phyloP scores from a whole-genome alignment of 1,140 invertebrate genomes.

The Hesperophylax magnus region DNA sequence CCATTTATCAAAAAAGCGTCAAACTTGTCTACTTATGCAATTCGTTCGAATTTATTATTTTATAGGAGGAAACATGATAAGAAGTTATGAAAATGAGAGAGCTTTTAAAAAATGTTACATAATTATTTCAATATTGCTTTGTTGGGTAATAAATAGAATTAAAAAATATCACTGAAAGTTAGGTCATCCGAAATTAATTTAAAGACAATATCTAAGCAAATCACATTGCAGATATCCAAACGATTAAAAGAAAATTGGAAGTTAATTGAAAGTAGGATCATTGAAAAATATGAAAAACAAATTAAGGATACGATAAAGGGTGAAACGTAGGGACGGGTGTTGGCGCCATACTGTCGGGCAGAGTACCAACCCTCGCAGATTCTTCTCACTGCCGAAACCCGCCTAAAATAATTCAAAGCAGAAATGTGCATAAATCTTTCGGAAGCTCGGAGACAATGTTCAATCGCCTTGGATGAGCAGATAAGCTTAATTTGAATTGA shows the following conservation, averaged over 20 bases:
- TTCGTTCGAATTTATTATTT: background rate
- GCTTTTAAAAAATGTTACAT: too few relatives aligned
- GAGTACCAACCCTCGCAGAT: background rate
- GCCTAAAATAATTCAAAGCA: conserved; percentile 9
- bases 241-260: background rate
- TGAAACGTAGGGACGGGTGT: background rate
- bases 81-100: too few relatives aligned
- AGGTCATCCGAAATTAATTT: too few relatives aligned
- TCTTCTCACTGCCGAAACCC: background rate
- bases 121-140: too few relatives aligned
- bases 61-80: background rate
- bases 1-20: conserved; percentile 9
- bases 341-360: conserved; percentile 13
- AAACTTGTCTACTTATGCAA: conserved; percentile 18
- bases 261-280: background rate
- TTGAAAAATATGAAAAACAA: background rate
- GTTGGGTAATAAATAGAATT: too few relatives aligned
- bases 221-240: too few relatives aligned
- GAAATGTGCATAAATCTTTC: conserved; percentile 31
- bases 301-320: background rate
- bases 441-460: background rate
- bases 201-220: too few relatives aligned
- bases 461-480: conserved; percentile 21
- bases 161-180: too few relatives aligned
- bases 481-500: conserved; percentile 31